phyloP scores from a whole-genome alignment of 2,113 vertebrate genomes.

The Vidua macroura region DNA sequence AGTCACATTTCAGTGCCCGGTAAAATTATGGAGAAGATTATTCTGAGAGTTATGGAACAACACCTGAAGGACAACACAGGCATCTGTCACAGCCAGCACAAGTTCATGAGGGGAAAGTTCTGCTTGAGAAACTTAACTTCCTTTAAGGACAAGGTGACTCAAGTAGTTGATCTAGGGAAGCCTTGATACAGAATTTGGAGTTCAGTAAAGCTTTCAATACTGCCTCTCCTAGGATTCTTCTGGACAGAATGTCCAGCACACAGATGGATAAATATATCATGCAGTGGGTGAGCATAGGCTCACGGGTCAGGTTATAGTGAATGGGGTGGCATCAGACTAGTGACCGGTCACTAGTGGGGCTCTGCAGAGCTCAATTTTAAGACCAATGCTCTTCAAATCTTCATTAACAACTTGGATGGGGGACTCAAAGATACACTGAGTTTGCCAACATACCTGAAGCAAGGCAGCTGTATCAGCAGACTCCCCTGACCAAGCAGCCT shows the following conservation, averaged over 20 bases:
- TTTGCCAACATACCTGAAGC: not conserved
- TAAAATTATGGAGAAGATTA: not conserved
- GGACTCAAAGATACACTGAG: rapidly evolving
- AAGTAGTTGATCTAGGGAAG: not conserved
- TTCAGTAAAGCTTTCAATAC: not conserved
- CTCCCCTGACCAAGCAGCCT: not conserved
- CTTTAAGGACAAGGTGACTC: not conserved
- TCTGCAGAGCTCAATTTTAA: not conserved
- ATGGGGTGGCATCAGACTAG: not conserved
- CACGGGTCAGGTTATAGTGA: rapidly evolving
- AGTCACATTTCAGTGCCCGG: not conserved
- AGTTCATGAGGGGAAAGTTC: not conserved
- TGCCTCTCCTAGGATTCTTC: not conserved
- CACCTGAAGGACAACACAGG: not conserved
- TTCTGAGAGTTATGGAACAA: not conserved
- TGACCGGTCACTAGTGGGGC: not conserved
- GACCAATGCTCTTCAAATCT: not conserved
- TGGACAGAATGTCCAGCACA: not conserved
- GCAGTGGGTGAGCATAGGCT: not conserved
- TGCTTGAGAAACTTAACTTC: not conserved
- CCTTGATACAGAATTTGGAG: not conserved
- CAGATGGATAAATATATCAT: not conserved
- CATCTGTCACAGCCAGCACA: not conserved
- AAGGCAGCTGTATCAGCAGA: not conserved
- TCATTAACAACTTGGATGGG: not conserved